Percentiles rank a stretch among this genome's conserved stretches.
These are phyloP conservation scores for Tauraco erythrolophus DNA, from an alignment of 2,113 vertebrate genomes.

Conservation along the genomic window DNA sequence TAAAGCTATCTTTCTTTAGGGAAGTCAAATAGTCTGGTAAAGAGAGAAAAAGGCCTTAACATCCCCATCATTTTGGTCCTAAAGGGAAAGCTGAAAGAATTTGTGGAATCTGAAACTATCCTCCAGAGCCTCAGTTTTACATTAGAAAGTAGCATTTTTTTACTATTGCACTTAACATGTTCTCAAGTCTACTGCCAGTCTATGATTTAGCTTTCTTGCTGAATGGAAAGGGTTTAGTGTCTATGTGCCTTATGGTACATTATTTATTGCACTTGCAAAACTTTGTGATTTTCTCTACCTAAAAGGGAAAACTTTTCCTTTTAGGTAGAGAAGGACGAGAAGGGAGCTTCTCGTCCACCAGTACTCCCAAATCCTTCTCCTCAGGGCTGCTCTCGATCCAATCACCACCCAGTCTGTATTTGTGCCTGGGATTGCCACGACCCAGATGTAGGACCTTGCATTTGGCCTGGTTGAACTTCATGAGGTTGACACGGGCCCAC, in stretches of 20 bases:
- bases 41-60: background rate
- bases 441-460: no score
- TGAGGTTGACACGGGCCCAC: no score
- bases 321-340: no score
- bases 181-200: background rate
- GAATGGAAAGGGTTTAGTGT: constrained; percentile 1
- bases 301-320: background rate
- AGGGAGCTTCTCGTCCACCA: no score
- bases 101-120: constrained; percentile 5
- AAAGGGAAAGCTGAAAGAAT: background rate
- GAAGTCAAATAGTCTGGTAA: background rate
- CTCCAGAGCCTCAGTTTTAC: constrained; percentile 15
- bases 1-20: background rate
- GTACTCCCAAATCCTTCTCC: no score
- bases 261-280: constrained; percentile 14
- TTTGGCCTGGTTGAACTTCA: no score
- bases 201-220: background rate
- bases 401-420: no score
- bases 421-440: no score
- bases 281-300: background rate
- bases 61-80: background rate
- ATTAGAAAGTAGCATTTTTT: background rate
- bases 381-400: no score
- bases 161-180: background rate
- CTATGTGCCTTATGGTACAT: background rate